Evolutionary conservation across 2,113 vertebrate species (phyloP).

Genomic region (Anolis carolinensis): DNA sequence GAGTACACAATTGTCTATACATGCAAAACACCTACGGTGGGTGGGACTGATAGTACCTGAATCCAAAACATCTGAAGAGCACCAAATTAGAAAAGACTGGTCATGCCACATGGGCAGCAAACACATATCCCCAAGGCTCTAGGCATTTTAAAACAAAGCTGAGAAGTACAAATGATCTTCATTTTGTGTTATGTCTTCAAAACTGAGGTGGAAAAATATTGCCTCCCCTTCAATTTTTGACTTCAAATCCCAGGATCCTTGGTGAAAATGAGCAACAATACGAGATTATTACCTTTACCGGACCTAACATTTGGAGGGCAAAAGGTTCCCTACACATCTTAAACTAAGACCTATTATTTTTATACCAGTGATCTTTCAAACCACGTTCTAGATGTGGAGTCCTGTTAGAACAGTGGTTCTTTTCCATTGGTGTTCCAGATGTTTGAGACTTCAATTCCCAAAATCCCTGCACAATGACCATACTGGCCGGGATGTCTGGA

Average conservation of each 20-base stretch:
- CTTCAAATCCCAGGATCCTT: background rate
- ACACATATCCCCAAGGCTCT: background rate
- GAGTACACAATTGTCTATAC: too few species aligned
- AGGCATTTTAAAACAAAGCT: background rate
- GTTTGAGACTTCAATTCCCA: too few species aligned
- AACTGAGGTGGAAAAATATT: background rate
- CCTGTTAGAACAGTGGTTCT: too few species aligned
- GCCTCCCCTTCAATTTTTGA: background rate
- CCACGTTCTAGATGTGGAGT: too few species aligned
- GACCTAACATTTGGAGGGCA: background rate
- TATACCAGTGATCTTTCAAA: background rate
- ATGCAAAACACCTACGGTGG: too few species aligned
- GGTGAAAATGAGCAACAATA: background rate
- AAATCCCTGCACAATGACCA: too few species aligned
- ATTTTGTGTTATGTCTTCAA: background rate
- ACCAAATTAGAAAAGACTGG: too few species aligned
- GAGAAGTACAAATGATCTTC: background rate
- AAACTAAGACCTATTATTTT: background rate
- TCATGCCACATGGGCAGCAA: background rate
- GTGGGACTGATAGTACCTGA: too few species aligned
- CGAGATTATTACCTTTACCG: background rate
- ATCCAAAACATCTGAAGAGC: too few species aligned
- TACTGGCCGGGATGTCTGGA: too few species aligned
- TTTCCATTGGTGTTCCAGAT: background rate
- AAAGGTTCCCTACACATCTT: background rate